Percentiles rank a stretch among this genome's conserved stretches.
Conservation (phyloP, 2,888 invertebrate genomes). For the Gymnosoma rotundatum region DNA sequence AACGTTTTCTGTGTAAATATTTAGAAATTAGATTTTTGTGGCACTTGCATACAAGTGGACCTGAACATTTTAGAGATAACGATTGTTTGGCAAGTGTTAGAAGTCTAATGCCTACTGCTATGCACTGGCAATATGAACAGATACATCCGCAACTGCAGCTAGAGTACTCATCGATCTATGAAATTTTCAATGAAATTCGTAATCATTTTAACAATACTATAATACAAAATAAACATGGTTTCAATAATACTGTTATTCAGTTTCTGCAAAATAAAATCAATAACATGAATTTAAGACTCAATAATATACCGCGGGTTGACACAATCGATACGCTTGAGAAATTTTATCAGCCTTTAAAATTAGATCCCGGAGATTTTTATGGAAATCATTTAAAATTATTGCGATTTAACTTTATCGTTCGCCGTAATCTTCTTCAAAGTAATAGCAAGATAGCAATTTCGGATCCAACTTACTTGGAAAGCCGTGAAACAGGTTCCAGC, state of each 20-base stretch:
- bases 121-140: slow-evolving; percentile 71
- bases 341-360: slow-evolving; percentile 56
- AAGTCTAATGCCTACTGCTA: slow-evolving; percentile 70
- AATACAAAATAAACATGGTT: slow-evolving; percentile 57
- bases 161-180: slow-evolving; percentile 49
- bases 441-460: neutral
- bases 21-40: slow-evolving; percentile 71
- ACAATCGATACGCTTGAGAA: slow-evolving; percentile 51
- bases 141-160: slow-evolving; percentile 47
- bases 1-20: slow-evolving; percentile 70
- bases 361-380: slow-evolving; percentile 57
- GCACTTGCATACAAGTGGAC: slow-evolving; percentile 64
- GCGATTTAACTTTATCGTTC: slow-evolving; percentile 40
- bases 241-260: slow-evolving; percentile 53
- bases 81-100: slow-evolving; percentile 64
- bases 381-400: slow-evolving; percentile 69
- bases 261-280: slow-evolving; percentile 67
- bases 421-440: neutral
- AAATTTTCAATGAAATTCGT: slow-evolving; percentile 63
- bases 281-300: slow-evolving; percentile 70
- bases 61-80: slow-evolving; percentile 49
- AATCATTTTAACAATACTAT: slow-evolving; percentile 66
- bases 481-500: slow-evolving; percentile 58
- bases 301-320: slow-evolving; percentile 67
- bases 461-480: slow-evolving; percentile 54